Percentiles rank a stretch among this genome's conserved stretches.
phyloP scores from a whole-genome alignment of 2,113 vertebrate species.

The Aegithalos caudatus region DNA sequence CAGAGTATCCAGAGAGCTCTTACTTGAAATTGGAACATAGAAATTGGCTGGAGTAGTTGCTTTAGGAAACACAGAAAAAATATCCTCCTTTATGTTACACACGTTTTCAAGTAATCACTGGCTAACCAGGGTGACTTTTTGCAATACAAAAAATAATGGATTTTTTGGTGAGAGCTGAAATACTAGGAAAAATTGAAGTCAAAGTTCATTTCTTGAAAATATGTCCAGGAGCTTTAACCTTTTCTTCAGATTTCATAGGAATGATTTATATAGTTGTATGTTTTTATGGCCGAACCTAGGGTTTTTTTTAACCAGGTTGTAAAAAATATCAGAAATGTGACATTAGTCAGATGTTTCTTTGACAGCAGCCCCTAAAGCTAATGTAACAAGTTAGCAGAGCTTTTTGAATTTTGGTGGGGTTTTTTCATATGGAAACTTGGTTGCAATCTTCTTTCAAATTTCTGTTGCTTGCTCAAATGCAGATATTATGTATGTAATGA shows the following conservation, averaged over 20 bases:
- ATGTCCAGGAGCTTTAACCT: constrained; percentile 51
- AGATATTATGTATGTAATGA: constrained; percentile 12
- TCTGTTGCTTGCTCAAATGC: background rate
- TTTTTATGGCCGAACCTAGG: background rate
- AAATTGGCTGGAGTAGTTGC: background rate
- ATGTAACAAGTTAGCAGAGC: background rate
- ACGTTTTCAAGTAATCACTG: background rate
- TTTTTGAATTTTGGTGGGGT: background rate
- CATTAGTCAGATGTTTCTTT: constrained; percentile 29
- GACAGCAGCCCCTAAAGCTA: background rate
- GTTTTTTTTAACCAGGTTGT: background rate
- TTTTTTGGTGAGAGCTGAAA: constrained; percentile 18
- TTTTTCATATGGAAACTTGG: background rate
- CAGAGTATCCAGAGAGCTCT: background rate
- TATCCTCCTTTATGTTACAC: background rate
- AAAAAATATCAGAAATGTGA: constrained; percentile 8
- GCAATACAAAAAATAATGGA: constrained; percentile 8
- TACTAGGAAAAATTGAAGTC: constrained; percentile 8
- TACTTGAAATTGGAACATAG: background rate
- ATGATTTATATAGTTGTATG: constrained; percentile 45
- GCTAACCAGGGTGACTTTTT: background rate
- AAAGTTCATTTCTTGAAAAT: constrained; percentile 53
- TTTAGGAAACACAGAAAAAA: background rate
- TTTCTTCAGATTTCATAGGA: constrained; percentile 29
- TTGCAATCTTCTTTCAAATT: background rate